Percentiles rank a stretch among this genome's conserved stretches.
Evolutionary conservation across 2,888 invertebrate species (phyloP).

Genomic region (Drosophila monieri): DNA sequence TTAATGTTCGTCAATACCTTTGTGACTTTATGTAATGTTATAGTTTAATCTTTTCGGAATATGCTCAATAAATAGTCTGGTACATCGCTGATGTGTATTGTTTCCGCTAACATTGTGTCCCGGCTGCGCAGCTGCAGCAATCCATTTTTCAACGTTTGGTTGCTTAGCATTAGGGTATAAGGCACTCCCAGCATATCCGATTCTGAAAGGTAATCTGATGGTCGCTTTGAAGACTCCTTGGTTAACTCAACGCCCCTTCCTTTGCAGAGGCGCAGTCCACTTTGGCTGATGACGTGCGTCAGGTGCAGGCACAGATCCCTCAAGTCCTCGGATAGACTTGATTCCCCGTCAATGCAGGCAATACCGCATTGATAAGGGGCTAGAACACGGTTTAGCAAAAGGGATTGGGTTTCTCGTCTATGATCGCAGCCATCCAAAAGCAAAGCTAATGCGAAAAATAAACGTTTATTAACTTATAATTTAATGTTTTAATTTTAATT

Average conservation of each 20-base stretch:
- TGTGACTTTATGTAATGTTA: constrained; percentile 87
- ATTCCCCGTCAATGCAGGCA: constrained; percentile 85
- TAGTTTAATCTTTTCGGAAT: constrained; percentile 66
- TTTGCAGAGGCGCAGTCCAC: constrained; percentile 82
- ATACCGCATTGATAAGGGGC: constrained; percentile 91
- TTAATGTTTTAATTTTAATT: constrained; percentile 13
- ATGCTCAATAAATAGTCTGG: constrained; percentile 86
- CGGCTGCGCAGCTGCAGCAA: constrained; percentile 87
- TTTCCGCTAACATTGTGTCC: constrained; percentile 89
- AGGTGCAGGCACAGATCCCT: constrained; percentile 86
- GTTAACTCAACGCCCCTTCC: constrained; percentile 18
- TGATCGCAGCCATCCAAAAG: constrained; percentile 85
- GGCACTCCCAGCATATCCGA: constrained; percentile 87
- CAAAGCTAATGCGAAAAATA: constrained; percentile 61
- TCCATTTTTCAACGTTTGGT: constrained; percentile 89
- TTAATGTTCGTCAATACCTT: constrained; percentile 90
- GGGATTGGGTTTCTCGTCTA: constrained; percentile 83
- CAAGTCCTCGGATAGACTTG: constrained; percentile 82
- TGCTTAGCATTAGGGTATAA: constrained; percentile 89
- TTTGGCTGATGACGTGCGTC: constrained; percentile 85
- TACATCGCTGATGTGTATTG: constrained; percentile 88
- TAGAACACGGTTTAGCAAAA: constrained; percentile 87
- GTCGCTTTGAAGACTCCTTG: constrained; percentile 67
- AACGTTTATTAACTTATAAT: background rate
- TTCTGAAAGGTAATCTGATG: constrained; percentile 46